A percentile compares a stretch with the other conserved stretches of the same genome.
phyloP scores from a whole-genome alignment of 2,888 invertebrate species.

The Psylliodes chrysocephalus region DNA sequence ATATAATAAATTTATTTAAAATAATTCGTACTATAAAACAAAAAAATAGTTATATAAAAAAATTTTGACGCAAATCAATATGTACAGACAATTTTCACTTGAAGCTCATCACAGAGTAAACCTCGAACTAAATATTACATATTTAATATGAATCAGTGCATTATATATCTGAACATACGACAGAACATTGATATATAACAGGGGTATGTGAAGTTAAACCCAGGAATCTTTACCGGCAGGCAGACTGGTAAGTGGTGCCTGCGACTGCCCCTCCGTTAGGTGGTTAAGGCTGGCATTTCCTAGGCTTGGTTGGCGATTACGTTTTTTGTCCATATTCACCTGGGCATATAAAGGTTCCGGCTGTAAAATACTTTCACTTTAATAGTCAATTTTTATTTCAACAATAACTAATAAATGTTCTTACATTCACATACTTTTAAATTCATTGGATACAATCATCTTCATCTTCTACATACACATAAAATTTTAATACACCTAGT shows the following conservation, averaged over 20 bases:
- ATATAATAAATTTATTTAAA: conserved; percentile 60
- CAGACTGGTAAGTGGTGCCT: conserved; percentile 52
- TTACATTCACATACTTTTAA: conserved; percentile 3
- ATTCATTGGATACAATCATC: too few relatives aligned
- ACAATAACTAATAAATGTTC: not conserved
- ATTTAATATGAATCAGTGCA: conserved; percentile 63
- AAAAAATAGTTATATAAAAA: conserved; percentile 54
- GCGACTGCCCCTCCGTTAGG: conserved; percentile 54
- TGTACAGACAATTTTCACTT: conserved; percentile 63
- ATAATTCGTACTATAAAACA: conserved; percentile 57
- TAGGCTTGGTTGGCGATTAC: conserved; percentile 66
- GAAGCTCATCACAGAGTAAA: conserved; percentile 64
- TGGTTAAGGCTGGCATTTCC: conserved; percentile 55
- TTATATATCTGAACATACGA: conserved; percentile 61
- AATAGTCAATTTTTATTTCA: conserved; percentile 3
- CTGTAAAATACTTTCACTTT: conserved; percentile 53
- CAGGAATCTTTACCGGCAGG: conserved; percentile 64
- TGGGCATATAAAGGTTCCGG: conserved; percentile 74
- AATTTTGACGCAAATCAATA: conserved; percentile 60
- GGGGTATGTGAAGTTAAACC: conserved; percentile 57
- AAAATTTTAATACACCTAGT: too few relatives aligned
- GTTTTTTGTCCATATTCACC: conserved; percentile 74
- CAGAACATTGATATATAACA: conserved; percentile 63
- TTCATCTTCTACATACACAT: too few relatives aligned
- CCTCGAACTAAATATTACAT: conserved; percentile 63